phyloP scores from a whole-genome alignment of 2,888 invertebrate species.

The Chrysina gloriosa region DNA sequence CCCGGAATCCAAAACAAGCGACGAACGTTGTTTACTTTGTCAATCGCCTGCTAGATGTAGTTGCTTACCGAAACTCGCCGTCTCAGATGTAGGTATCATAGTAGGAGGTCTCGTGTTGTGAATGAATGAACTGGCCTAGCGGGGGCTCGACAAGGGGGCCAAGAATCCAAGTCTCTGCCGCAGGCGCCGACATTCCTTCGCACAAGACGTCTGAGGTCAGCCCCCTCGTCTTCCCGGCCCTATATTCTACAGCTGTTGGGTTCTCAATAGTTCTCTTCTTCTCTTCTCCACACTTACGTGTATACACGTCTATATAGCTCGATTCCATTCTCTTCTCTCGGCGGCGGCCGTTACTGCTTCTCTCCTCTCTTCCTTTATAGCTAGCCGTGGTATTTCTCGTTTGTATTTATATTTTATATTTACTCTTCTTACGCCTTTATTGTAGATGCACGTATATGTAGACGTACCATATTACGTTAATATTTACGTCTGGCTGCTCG shows the following conservation, averaged over 20 bases:
- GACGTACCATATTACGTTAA: conserved; percentile 9
- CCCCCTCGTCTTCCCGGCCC: conserved; percentile 42
- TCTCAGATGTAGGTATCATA: conserved; percentile 61
- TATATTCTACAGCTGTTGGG: conserved; percentile 50
- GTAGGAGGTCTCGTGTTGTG: conserved; percentile 68
- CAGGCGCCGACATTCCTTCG: conserved; percentile 71
- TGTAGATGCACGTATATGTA: conserved; percentile 1
- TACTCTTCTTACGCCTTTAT: conserved; percentile 21
- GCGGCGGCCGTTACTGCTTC: background rate
- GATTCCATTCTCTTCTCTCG: background rate
- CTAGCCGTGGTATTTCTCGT: too few relatives aligned
- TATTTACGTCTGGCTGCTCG: conserved; percentile 10
- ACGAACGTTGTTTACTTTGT: conserved; percentile 24
- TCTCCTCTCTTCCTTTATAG: too few relatives aligned
- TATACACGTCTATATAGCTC: background rate
- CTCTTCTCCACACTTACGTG: conserved; percentile 1
- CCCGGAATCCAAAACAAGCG: too few relatives aligned
- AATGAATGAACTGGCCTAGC: conserved; percentile 67
- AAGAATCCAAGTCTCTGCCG: conserved; percentile 69
- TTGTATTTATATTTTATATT: conserved; percentile 19
- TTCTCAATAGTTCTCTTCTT: conserved; percentile 45
- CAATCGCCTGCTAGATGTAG: conserved; percentile 49
- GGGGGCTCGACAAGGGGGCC: conserved; percentile 64
- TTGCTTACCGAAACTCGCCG: conserved; percentile 19
- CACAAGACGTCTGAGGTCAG: conserved; percentile 62